phyloP scores from a whole-genome alignment of 2,797 vertebrate species.

The Oryzias dopingdopingensis region DNA sequence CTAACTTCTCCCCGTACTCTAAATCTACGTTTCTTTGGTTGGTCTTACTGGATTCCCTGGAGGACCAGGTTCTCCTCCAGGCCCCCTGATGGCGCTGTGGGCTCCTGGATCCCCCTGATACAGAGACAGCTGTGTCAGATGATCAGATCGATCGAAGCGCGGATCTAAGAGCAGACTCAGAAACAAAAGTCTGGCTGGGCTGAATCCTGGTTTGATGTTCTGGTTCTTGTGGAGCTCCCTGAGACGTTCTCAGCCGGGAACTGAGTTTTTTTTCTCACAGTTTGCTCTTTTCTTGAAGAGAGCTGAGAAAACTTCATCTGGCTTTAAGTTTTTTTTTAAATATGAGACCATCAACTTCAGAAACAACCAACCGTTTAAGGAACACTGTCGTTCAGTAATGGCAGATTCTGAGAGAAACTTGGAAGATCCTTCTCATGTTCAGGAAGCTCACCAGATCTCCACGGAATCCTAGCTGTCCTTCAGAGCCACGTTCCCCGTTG shows the following conservation, averaged over 20 bases:
- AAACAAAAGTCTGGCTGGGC: not conserved
- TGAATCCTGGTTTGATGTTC: too few species aligned
- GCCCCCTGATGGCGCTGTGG: conserved; percentile 61
- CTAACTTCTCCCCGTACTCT: not conserved
- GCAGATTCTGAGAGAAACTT: too few species aligned
- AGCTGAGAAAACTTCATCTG: too few species aligned
- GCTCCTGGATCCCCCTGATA: conserved; percentile 76
- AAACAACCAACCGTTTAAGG: too few species aligned
- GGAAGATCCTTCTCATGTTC: too few species aligned
- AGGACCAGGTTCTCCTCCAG: conserved; percentile 76
- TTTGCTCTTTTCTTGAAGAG: not conserved
- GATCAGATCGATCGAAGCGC: not conserved
- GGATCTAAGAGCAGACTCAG: not conserved
- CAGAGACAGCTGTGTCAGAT: not conserved
- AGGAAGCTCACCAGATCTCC: conserved; percentile 80
- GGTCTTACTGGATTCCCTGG: conserved; percentile 71
- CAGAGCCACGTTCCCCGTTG: conserved; percentile 70
- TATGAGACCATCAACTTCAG: too few species aligned
- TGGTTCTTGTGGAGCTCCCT: too few species aligned
- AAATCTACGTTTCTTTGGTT: not conserved
- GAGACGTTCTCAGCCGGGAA: not conserved
- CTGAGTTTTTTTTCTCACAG: not conserved
- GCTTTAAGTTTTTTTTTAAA: not conserved
- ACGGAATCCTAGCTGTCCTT: conserved; percentile 79
- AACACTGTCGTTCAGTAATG: too few species aligned